A percentile compares a stretch with the other conserved stretches of the same genome.
Evolutionary conservation across 1,140 invertebrate species (phyloP).

Genomic region (Schlechtendalia chinensis): DNA sequence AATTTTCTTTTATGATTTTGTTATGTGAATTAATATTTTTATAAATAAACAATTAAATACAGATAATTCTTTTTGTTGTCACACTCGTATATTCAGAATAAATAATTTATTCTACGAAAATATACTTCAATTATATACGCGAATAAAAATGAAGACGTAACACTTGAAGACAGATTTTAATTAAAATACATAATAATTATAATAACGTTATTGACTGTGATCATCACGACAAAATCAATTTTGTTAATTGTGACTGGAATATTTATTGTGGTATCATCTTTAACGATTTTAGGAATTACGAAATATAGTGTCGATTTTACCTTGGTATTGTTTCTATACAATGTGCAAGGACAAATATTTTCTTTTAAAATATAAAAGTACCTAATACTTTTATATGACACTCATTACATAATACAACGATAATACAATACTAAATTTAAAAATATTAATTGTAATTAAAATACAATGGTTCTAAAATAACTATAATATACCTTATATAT

Average conservation of each 20-base stretch:
- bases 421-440: neutral
- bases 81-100: neutral
- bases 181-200: neutral
- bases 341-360: constrained; percentile 17
- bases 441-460: neutral
- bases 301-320: neutral
- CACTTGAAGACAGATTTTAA: neutral
- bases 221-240: neutral
- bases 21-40: too few relatives aligned
- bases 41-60: too few relatives aligned
- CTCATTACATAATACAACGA: neutral
- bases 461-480: too few relatives aligned
- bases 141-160: neutral
- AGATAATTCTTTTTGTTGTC: too few relatives aligned
- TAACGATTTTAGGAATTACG: neutral
- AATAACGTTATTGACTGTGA: too few relatives aligned
- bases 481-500: too few relatives aligned
- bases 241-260: neutral
- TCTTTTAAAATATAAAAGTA: neutral
- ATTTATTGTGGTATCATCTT: neutral
- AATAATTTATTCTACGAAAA: neutral
- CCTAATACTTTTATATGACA: neutral
- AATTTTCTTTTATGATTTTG: too few relatives aligned
- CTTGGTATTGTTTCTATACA: constrained; percentile 13
- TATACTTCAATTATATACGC: neutral